Evolutionary conservation across 2,113 vertebrate genomes (phyloP), one percentile per base, ranked within the genome.

Genomic region (Pomatorhinus ruficollis): DNA sequence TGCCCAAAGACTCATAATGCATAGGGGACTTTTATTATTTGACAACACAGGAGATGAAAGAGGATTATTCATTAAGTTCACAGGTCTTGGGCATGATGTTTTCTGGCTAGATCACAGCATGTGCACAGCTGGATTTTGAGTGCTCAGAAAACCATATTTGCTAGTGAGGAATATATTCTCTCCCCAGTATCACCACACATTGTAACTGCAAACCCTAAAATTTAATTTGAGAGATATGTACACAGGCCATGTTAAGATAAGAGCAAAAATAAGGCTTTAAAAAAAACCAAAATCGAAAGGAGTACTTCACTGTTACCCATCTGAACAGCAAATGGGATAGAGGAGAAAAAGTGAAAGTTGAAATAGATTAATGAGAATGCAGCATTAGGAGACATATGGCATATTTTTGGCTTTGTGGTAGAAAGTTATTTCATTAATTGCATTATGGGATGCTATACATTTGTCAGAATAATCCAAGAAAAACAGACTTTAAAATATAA

Each of bases 391-490:
- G 53, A 79, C 6, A 49, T 7, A 7, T 27, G 13, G 31, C 7
- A 40, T 0, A 0, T 60, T 31, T 89, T 35, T 59, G 44, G 5
- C 40, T 76, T 93, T 33, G 52, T 0, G 0, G 40, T 16, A 28
- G 24, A 72, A 91, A 72, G 10, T 52, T 44, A 53, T 44, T 69
- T 57, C 10, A 53, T 72, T 66, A 25, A 27, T 31, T 57, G 20
- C 11, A 16, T 68, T 66, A 47, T 24, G 6, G 23, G 11, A 54
- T 82, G 8, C 22, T 35, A 28, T 63, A 12, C 9, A 18, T 78
- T 80, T 80, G 33, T 53, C 45, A 37, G 50, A 60, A 44, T 44
- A 89, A 69, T 39, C 2, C 28, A 54, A 66, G 25, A n/a, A 11
- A 63, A 47, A 21, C 7, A 44, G 22, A 49, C 15, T 40, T 49